A percentile compares a stretch with the other conserved stretches of the same genome.
Conservation (phyloP, 2,113 vertebrate genomes). For the Salvelinus fontinalis region DNA sequence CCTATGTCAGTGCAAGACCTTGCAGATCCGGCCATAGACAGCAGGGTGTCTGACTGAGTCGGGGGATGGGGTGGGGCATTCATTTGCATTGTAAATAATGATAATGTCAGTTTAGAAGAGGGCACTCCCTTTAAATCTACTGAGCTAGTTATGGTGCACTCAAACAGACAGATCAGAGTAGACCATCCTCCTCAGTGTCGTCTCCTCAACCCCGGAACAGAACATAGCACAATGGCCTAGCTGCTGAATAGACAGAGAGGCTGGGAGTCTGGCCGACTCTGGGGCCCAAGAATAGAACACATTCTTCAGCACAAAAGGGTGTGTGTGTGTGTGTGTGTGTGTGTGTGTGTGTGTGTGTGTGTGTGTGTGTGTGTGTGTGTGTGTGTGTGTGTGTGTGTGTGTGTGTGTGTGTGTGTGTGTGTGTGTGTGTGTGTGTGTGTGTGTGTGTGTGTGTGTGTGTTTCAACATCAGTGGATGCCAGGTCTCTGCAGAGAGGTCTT, state of each 20-base stretch:
- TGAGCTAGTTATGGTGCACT: neutral
- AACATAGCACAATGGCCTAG: conserved; percentile 44
- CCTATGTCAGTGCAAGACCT: neutral
- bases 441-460: conserved; percentile 26
- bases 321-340: conserved; percentile 28
- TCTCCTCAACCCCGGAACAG: conserved; percentile 10
- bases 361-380: conserved; percentile 28
- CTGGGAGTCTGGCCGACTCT: conserved; percentile 46
- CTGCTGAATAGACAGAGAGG: conserved; percentile 42
- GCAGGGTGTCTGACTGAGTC: no score
- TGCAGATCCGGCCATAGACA: neutral
- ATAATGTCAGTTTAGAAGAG: neutral
- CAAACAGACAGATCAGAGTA: conserved; percentile 30
- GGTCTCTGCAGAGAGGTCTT: conserved; percentile 21
- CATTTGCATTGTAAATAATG: neutral
- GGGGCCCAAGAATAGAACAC: conserved; percentile 60
- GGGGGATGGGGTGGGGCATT: no score
- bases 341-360: conserved; percentile 26
- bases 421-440: conserved; percentile 22
- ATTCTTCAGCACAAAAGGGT: conserved; percentile 54
- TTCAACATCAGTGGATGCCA: conserved; percentile 62
- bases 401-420: conserved; percentile 21
- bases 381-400: conserved; percentile 26
- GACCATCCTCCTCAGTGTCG: conserved; percentile 16
- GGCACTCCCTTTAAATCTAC: neutral